Conservation (phyloP, 2,888 invertebrate genomes). For the Agrenia bidenticulata region DNA sequence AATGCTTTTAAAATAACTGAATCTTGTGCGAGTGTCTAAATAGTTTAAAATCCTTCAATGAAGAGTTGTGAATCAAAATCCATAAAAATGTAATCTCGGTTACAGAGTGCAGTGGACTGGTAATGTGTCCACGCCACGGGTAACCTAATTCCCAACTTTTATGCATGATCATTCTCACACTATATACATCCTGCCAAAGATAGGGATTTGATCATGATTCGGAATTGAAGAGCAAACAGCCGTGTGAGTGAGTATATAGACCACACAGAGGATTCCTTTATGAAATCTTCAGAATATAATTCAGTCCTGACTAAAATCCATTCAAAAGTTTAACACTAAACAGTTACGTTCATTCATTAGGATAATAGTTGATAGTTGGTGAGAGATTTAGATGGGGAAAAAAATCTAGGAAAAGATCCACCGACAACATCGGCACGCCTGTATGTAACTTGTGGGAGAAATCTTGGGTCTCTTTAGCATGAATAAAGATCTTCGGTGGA, state of each 20-base stretch:
- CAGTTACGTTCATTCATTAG: conserved; percentile 8
- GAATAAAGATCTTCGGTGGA: background rate
- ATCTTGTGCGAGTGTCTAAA: too few relatives aligned
- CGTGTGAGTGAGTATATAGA: background rate
- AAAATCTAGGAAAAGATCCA: background rate
- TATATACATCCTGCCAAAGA: background rate
- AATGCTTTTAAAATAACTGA: too few relatives aligned
- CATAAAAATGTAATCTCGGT: conserved; percentile 3
- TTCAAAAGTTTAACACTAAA: background rate
- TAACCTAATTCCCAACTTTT: conserved; percentile 9
- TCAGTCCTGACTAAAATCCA: background rate
- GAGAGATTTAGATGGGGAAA: too few relatives aligned
- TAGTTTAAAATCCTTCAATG: too few relatives aligned
- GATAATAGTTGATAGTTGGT: too few relatives aligned
- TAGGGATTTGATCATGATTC: background rate
- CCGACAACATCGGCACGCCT: background rate
- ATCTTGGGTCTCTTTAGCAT: background rate
- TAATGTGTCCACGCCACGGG: conserved; percentile 3
- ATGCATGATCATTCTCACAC: conserved; percentile 7
- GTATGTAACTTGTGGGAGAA: conserved; percentile 5
- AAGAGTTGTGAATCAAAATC: background rate
- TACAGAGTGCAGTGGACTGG: too few relatives aligned
- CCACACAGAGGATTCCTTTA: background rate
- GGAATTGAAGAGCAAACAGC: background rate
- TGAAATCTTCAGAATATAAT: too few relatives aligned